These are phyloP conservation scores for Diadema setosum DNA, from an alignment of 35 echinoderm and acorn worm genomes.

Conservation along the genomic window DNA sequence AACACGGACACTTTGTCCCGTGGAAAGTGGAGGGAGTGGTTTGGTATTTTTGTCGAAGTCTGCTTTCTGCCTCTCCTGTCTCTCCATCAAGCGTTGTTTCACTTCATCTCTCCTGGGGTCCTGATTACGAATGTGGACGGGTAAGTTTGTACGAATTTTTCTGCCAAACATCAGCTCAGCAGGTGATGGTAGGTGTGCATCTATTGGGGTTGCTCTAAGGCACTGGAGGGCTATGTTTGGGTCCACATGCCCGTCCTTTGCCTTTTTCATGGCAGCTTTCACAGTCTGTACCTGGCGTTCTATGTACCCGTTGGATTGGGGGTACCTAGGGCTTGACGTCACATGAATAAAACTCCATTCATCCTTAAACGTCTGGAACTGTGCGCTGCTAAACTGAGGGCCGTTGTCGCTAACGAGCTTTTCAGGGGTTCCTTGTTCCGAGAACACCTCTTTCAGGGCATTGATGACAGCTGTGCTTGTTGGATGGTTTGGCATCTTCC, in stretches of 20 bases:
- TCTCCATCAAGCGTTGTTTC: neutral
- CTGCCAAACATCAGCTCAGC: slow-evolving; percentile 39
- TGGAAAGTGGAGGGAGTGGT: neutral
- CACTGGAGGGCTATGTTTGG: neutral
- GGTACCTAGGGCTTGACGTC: too few relatives aligned
- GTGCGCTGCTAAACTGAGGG: too few relatives aligned
- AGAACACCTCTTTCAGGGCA: too few relatives aligned
- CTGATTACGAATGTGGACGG: slow-evolving; percentile 37
- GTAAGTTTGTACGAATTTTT: slow-evolving; percentile 11
- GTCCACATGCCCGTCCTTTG: neutral
- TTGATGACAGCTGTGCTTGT: too few relatives aligned
- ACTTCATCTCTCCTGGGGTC: neutral
- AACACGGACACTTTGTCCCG: neutral
- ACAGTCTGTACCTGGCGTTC: neutral
- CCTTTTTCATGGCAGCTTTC: neutral
- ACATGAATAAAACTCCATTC: too few relatives aligned
- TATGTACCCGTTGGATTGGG: neutral
- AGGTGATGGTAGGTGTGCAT: slow-evolving; percentile 43
- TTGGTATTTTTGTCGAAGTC: neutral
- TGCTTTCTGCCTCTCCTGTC: slow-evolving; percentile 27
- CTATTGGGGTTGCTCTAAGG: slow-evolving; percentile 39
- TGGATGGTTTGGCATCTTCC: too few relatives aligned
- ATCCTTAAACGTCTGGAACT: too few relatives aligned
- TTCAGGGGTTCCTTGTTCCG: too few relatives aligned
- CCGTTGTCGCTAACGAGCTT: too few relatives aligned